Evolutionary conservation across 2,797 vertebrate genomes (phyloP).

Genomic region (Enteromius trimaculatus): DNA sequence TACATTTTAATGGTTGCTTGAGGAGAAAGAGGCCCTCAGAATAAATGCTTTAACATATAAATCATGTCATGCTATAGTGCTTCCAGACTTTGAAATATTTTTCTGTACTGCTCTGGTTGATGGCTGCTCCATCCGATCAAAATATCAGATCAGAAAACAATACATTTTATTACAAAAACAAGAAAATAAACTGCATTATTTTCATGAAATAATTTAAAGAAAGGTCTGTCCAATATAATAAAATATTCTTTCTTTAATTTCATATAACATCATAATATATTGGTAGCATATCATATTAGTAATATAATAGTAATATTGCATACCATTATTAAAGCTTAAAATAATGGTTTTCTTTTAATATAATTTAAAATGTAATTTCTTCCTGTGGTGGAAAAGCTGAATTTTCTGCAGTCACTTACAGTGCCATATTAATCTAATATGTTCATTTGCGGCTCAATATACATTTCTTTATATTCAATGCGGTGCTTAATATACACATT

Average conservation of each 20-base stretch:
- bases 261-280: too few relatives aligned
- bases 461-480: background rate
- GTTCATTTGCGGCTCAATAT: background rate
- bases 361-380: background rate
- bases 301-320: background rate
- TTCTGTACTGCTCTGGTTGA: background rate
- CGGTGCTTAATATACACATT: background rate
- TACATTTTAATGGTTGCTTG: conserved; percentile 39
- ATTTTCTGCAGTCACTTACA: background rate
- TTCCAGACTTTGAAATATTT: background rate
- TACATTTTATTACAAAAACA: background rate
- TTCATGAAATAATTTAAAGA: background rate
- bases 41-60: background rate
- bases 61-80: background rate
- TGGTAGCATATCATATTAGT: too few relatives aligned
- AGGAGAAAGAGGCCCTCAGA: conserved; percentile 13
- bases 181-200: background rate
- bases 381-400: background rate
- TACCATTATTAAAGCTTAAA: background rate
- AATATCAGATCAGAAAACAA: background rate
- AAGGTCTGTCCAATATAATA: background rate
- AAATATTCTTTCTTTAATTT: too few relatives aligned
- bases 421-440: background rate
- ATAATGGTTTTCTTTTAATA: background rate
- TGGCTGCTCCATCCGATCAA: background rate